Percentiles rank a stretch among this genome's conserved stretches.
Evolutionary conservation across 2,797 vertebrate species (phyloP).

Genomic region (Avahi laniger): DNA sequence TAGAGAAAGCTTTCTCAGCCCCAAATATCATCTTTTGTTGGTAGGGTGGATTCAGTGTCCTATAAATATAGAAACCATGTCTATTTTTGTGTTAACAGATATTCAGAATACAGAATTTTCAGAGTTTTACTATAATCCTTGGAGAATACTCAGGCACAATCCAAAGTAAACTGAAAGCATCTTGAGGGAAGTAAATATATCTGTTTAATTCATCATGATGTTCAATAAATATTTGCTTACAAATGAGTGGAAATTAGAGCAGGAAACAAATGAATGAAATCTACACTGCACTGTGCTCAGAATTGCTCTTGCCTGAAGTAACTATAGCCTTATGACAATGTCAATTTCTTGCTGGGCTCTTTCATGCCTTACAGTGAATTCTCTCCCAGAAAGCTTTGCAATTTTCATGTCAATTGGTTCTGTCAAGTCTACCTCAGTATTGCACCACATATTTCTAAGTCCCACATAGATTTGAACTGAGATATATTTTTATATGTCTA

Average conservation of each 20-base stretch:
- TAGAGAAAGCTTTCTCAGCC: not conserved
- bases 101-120: not conserved
- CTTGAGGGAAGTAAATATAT: not conserved
- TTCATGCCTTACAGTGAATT: not conserved
- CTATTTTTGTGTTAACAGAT: not conserved
- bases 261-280: not conserved
- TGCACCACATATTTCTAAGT: not conserved
- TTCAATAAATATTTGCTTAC: constrained; percentile 7
- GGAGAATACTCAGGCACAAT: not conserved
- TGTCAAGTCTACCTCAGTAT: not conserved
- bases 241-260: not conserved
- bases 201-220: not conserved
- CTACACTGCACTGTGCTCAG: not conserved
- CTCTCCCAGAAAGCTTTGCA: not conserved
- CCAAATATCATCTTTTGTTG: not conserved
- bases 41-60: not conserved
- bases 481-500: not conserved
- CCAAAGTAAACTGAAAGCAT: not conserved
- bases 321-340: not conserved
- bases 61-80: not conserved
- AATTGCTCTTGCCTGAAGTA: not conserved
- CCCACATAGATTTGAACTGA: not conserved
- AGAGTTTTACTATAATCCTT: not conserved
- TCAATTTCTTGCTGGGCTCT: not conserved
- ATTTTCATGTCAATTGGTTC: not conserved